These are phyloP conservation scores for Deroplatys truncata DNA, from an alignment of 2,888 invertebrate species.

Conservation along the genomic window DNA sequence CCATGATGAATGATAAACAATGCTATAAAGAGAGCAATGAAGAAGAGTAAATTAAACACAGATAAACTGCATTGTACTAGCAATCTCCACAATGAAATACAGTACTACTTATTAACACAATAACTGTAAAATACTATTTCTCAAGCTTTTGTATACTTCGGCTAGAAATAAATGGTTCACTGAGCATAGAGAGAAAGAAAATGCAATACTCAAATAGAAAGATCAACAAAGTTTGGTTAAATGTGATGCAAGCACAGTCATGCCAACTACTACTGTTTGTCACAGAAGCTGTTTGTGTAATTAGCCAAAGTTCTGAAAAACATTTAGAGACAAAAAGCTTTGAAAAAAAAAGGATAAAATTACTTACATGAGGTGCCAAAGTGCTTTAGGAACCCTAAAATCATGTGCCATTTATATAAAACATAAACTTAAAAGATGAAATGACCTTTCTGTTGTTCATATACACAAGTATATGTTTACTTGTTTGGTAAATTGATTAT, in stretches of 20 bases:
- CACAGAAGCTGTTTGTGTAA: not conserved
- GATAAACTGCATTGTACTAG: not conserved
- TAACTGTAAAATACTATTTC: not conserved
- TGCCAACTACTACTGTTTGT: not conserved
- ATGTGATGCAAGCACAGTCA: not conserved
- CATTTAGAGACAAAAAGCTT: not conserved
- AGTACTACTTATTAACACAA: not conserved
- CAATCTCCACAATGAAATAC: not conserved
- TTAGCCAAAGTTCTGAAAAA: not conserved
- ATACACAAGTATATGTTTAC: not conserved
- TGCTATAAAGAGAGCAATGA: not conserved
- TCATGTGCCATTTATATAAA: not conserved
- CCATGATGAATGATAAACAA: not conserved
- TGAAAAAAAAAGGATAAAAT: not conserved
- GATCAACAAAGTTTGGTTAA: not conserved
- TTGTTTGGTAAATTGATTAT: not conserved
- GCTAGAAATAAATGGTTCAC: not conserved
- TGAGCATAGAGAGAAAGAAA: not conserved
- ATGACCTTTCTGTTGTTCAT: not conserved
- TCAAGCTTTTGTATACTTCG: not conserved
- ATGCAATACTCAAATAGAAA: no score
- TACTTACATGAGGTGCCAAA: not conserved
- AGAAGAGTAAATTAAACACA: not conserved
- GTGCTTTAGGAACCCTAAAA: not conserved
- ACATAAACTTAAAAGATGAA: not conserved